Conservation (phyloP, 2,888 invertebrate species). For the Diabrotica balteata region DNA sequence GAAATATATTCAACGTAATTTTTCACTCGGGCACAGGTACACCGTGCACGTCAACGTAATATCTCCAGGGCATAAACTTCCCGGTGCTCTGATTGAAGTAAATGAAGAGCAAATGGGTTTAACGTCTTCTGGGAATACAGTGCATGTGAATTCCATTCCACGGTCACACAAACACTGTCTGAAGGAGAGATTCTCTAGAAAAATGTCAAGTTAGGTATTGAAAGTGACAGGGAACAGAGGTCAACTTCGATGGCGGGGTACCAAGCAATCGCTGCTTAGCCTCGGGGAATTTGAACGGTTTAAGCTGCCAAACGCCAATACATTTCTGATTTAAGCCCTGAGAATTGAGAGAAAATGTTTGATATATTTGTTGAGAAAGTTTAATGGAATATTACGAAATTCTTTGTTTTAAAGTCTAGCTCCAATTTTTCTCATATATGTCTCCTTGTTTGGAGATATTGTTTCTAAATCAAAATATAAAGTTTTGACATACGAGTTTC, state of each 20-base stretch:
- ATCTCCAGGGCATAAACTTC: constrained; percentile 57
- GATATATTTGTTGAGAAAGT: constrained; percentile 11
- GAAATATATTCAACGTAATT: constrained; percentile 55
- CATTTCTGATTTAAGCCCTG: constrained; percentile 21
- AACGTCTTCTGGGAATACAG: constrained; percentile 50
- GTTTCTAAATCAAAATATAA: too few relatives aligned
- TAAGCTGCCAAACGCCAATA: constrained; percentile 23
- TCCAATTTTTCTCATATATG: too few relatives aligned
- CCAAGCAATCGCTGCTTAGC: constrained; percentile 44
- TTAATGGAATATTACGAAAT: constrained; percentile 11
- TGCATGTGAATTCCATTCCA: constrained; percentile 37
- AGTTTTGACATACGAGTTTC: too few relatives aligned
- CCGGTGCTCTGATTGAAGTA: constrained; percentile 57
- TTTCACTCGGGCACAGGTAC: constrained; percentile 54
- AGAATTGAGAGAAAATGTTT: constrained; percentile 16
- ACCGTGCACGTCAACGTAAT: constrained; percentile 56
- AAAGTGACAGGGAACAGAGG: constrained; percentile 54
- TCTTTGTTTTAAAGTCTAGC: not conserved
- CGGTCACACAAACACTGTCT: constrained; percentile 25
- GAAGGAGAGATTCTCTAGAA: constrained; percentile 37
- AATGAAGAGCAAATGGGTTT: constrained; percentile 59
- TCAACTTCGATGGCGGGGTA: constrained; percentile 46
- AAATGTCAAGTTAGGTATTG: constrained; percentile 49
- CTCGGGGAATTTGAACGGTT: constrained; percentile 24
- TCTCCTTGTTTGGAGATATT: too few relatives aligned